Evolutionary conservation across 1,140 invertebrate species (phyloP).

Genomic region (Leptonema lineaticorne): DNA sequence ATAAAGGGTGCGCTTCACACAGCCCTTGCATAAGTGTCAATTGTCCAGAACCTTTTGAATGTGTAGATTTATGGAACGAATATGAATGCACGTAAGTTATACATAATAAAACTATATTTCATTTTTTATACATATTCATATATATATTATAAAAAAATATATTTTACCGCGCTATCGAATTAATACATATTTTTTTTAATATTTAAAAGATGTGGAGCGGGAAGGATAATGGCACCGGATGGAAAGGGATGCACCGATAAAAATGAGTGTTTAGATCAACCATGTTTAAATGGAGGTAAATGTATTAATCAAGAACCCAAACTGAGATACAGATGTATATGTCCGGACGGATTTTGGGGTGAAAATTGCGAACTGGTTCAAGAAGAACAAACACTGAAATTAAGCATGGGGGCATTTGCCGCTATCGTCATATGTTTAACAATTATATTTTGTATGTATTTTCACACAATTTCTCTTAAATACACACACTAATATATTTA

Average conservation of each 20-base stretch:
- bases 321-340: slow-evolving; percentile 58
- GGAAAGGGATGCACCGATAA: slow-evolving; percentile 62
- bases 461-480: not conserved
- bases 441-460: slow-evolving; percentile 62
- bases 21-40: slow-evolving; percentile 63
- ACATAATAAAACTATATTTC: not conserved
- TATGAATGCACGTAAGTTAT: slow-evolving; percentile 67
- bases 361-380: slow-evolving; percentile 64
- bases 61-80: slow-evolving; percentile 67
- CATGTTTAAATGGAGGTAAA: slow-evolving; percentile 62
- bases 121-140: not conserved
- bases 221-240: slow-evolving; percentile 60
- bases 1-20: slow-evolving; percentile 61
- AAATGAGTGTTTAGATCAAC: slow-evolving; percentile 63
- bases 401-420: slow-evolving; percentile 63
- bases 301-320: slow-evolving; percentile 61
- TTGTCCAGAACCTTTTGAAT: slow-evolving; percentile 63
- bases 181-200: slow-evolving; percentile 6
- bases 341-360: slow-evolving; percentile 65
- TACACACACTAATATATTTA: not conserved
- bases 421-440: slow-evolving; percentile 64
- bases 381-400: slow-evolving; percentile 62
- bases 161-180: not conserved
- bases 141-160: slow-evolving; percentile 7
- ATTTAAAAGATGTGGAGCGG: slow-evolving; percentile 58